Evolutionary conservation across 2,888 invertebrate species (phyloP).

Genomic region (Terebella lapidaria): DNA sequence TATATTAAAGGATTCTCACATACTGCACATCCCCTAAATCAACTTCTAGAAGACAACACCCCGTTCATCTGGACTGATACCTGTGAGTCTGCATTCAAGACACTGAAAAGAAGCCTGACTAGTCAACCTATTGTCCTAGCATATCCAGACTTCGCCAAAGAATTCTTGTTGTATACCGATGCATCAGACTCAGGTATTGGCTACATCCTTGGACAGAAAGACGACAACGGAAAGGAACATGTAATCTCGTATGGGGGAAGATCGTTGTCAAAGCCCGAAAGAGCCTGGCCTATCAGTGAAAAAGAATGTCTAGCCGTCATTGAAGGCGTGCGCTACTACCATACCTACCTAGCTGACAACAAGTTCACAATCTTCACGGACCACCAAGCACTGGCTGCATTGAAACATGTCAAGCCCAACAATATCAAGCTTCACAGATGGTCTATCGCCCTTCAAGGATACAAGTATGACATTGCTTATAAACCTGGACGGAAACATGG

Average conservation of each 20-base stretch:
- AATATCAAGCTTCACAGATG: slow-evolving; percentile 19
- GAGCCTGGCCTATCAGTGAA: slow-evolving; percentile 18
- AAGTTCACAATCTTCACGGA: slow-evolving; percentile 25
- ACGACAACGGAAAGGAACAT: slow-evolving; percentile 15
- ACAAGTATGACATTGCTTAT: slow-evolving; percentile 6
- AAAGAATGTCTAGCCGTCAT: slow-evolving; percentile 24
- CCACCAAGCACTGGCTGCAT: slow-evolving; percentile 21
- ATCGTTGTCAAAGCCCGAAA: slow-evolving; percentile 16
- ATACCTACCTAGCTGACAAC: slow-evolving; percentile 19
- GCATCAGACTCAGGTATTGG: slow-evolving; percentile 22
- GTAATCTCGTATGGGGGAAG: slow-evolving; percentile 25
- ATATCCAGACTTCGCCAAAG: neutral
- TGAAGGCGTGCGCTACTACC: slow-evolving; percentile 24
- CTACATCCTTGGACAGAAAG: slow-evolving; percentile 24
- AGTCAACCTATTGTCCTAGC: neutral
- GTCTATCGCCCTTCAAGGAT: slow-evolving; percentile 20
- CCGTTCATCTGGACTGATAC: neutral
- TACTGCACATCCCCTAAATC: neutral
- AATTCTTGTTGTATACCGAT: slow-evolving; percentile 12
- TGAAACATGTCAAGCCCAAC: slow-evolving; percentile 16
- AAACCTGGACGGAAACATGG: neutral
- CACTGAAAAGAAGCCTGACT: neutral
- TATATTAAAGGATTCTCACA: neutral
- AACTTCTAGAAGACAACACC: neutral
- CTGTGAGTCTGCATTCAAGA: neutral